Percentiles rank a stretch among this genome's conserved stretches.
Evolutionary conservation across 1,140 invertebrate species (phyloP).

Genomic region (Cydia pomonella): DNA sequence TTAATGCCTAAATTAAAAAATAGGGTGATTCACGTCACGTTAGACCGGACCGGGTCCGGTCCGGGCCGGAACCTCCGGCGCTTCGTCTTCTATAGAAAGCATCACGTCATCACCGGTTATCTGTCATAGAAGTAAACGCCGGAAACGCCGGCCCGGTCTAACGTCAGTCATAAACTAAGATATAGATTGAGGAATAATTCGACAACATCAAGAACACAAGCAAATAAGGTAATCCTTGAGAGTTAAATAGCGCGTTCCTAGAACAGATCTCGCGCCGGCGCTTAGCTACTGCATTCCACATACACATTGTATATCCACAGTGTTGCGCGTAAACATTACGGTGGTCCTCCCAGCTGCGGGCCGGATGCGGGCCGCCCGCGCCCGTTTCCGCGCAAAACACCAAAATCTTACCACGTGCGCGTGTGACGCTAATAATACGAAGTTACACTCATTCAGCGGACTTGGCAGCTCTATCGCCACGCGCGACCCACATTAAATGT

Average conservation of each 20-base stretch:
- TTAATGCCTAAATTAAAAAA: too few species aligned
- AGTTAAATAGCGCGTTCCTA: neutral
- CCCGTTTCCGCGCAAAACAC: constrained; percentile 30
- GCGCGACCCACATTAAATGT: constrained; percentile 28
- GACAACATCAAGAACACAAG: neutral
- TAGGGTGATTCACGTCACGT: too few species aligned
- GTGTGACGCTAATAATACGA: constrained; percentile 31
- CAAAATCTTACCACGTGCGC: constrained; percentile 28
- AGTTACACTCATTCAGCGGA: constrained; percentile 18
- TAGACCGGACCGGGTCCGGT: too few species aligned
- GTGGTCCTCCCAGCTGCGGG: constrained; percentile 20
- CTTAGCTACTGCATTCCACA: neutral
- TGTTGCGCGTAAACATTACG: constrained; percentile 25
- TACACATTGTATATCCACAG: neutral
- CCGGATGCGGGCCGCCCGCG: constrained; percentile 36
- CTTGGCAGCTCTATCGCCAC: constrained; percentile 18
- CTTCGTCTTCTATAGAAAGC: too few species aligned
- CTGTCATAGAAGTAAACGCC: too few species aligned
- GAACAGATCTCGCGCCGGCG: neutral
- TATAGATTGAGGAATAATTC: neutral
- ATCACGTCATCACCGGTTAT: too few species aligned
- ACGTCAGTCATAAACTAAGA: too few species aligned
- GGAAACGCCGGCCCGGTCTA: too few species aligned
- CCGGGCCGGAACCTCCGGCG: too few species aligned
- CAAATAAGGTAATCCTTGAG: neutral